Conservation (phyloP, 1,140 invertebrate species). For the Cherax destructor region DNA sequence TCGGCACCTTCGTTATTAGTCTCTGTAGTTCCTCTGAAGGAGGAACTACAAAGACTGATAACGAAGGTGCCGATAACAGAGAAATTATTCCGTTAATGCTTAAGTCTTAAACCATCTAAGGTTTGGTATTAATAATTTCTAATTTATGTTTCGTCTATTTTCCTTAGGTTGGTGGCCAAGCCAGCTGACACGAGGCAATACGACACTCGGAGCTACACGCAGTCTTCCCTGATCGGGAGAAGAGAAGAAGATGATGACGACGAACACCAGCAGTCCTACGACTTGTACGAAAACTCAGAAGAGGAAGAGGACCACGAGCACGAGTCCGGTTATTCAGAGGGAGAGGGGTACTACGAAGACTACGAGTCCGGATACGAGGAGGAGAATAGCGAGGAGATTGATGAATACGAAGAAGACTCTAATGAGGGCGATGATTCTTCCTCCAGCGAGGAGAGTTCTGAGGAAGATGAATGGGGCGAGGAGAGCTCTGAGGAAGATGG, state of each 20-base stretch:
- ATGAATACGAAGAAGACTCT: conserved; percentile 21
- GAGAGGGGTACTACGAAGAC: conserved; percentile 6
- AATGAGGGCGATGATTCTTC: background rate
- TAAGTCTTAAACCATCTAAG: too few species aligned
- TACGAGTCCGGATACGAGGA: background rate
- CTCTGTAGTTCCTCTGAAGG: too few species aligned
- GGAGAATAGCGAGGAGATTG: conserved; percentile 31
- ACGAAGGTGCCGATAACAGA: too few species aligned
- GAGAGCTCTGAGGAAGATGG: conserved; percentile 17
- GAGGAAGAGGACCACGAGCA: conserved; percentile 3
- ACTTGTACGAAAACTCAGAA: background rate
- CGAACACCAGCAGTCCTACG: background rate
- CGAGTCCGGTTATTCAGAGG: background rate
- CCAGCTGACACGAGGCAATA: background rate
- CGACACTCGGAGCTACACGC: background rate
- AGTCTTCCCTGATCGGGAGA: background rate
- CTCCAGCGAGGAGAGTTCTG: background rate
- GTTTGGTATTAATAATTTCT: too few species aligned
- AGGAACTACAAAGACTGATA: too few species aligned
- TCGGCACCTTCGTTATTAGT: too few species aligned
- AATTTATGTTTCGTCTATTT: background rate
- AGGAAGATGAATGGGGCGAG: conserved; percentile 12
- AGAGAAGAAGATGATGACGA: background rate
- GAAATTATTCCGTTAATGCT: too few species aligned
- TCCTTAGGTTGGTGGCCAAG: conserved; percentile 16